Evolutionary conservation across 2,797 vertebrate genomes (phyloP).

Genomic region (Spinus olivaceus): DNA sequence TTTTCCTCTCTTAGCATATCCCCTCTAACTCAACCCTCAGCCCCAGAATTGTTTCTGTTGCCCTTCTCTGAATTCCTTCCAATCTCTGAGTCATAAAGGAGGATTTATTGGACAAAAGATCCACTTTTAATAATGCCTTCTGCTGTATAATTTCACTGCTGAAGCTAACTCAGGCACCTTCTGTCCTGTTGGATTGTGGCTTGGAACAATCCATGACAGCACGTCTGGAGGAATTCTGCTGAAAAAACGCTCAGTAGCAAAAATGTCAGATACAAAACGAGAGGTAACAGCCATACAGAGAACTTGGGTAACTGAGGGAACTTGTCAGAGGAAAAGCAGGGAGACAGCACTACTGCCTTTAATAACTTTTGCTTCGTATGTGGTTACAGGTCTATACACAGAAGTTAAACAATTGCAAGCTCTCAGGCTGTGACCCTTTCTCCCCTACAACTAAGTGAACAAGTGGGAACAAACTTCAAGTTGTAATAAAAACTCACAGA

Average conservation of each 20-base stretch:
- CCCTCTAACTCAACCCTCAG: background rate
- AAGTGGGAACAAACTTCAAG: background rate
- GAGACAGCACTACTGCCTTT: background rate
- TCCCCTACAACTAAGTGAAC: background rate
- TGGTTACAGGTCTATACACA: background rate
- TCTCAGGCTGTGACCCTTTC: background rate
- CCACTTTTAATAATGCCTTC: constrained; percentile 35
- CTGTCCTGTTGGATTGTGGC: constrained; percentile 23
- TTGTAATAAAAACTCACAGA: background rate
- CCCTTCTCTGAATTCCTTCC: constrained; percentile 17
- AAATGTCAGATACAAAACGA: background rate
- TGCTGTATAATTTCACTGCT: constrained; percentile 20
- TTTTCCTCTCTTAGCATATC: background rate
- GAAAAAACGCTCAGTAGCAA: background rate
- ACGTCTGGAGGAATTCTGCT: background rate
- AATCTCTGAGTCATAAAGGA: constrained; percentile 20
- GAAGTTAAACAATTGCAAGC: background rate
- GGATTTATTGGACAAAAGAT: constrained; percentile 10
- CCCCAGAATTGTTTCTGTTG: background rate
- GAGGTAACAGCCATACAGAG: background rate
- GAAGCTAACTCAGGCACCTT: constrained; percentile 33
- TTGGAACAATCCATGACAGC: background rate
- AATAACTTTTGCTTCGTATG: background rate
- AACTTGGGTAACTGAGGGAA: background rate
- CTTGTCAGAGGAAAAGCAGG: background rate